These are phyloP conservation scores for Pyrgus malvae DNA, from an alignment of 2,888 invertebrate species.

Conservation along the genomic window DNA sequence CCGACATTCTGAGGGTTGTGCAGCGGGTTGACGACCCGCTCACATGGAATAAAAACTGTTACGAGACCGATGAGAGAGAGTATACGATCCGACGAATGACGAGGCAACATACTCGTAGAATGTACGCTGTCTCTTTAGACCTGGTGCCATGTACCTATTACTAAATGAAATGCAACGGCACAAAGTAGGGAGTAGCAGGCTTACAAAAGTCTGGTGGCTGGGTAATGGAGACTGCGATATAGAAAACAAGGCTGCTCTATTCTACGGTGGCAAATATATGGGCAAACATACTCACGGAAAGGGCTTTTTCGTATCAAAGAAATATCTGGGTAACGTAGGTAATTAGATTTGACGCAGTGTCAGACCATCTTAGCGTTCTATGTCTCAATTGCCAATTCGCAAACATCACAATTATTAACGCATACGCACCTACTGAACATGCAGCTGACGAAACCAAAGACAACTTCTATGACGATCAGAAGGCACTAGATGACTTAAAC, in stretches of 20 bases:
- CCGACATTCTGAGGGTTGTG: neutral
- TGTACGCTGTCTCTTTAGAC: neutral
- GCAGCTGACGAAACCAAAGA: too few species aligned
- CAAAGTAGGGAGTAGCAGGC: neutral
- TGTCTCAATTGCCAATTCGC: neutral
- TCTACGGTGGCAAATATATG: neutral
- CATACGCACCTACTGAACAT: too few species aligned
- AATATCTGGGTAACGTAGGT: neutral
- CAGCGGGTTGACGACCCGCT: neutral
- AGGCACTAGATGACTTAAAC: too few species aligned
- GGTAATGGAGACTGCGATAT: neutral
- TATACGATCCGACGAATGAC: neutral
- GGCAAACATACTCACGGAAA: neutral
- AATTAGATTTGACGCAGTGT: neutral
- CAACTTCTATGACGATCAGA: too few species aligned
- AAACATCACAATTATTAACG: neutral
- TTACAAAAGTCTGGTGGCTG: constrained; percentile 4
- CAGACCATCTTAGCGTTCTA: neutral
- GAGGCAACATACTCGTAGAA: constrained; percentile 4
- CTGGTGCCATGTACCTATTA: neutral
- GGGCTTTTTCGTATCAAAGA: neutral
- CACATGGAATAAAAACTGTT: neutral
- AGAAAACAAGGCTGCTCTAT: neutral
- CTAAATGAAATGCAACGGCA: neutral
- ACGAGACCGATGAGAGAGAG: neutral